Conservation (phyloP, 1,140 invertebrate species). For the Magallana ariakensis region DNA sequence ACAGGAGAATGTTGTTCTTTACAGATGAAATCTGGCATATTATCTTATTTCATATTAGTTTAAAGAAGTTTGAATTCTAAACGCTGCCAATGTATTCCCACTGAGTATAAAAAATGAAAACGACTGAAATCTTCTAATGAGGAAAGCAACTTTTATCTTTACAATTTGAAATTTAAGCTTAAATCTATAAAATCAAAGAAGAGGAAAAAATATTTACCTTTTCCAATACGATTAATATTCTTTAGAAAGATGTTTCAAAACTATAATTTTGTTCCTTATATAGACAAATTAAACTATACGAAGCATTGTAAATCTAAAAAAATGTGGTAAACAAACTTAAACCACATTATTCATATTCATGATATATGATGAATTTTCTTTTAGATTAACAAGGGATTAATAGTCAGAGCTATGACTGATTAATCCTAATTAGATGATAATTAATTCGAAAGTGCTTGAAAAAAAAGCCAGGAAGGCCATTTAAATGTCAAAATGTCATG, state of each 20-base stretch:
- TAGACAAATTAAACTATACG: neutral
- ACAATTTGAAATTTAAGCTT: no score
- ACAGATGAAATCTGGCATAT: no score
- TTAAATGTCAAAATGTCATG: neutral
- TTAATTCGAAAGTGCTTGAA: neutral
- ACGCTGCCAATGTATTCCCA: no score
- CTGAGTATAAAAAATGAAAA: no score
- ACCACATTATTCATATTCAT: slow-evolving; percentile 13
- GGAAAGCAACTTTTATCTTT: no score
- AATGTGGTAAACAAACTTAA: neutral
- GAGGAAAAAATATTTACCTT: no score
- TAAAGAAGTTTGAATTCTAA: no score
- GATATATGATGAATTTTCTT: neutral
- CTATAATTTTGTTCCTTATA: neutral
- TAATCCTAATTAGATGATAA: neutral
- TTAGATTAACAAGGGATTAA: neutral
- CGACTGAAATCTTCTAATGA: no score
- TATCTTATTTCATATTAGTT: no score
- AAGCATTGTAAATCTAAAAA: neutral
- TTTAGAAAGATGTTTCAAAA: neutral
- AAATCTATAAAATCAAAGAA: no score
- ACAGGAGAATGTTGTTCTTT: no score
- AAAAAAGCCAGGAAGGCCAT: neutral
- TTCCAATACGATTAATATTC: no score
- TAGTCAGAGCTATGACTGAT: neutral